These are phyloP conservation scores for Haplochromis vanheusdeni DNA, from an alignment of 2,113 vertebrate species.

Conservation along the genomic window DNA sequence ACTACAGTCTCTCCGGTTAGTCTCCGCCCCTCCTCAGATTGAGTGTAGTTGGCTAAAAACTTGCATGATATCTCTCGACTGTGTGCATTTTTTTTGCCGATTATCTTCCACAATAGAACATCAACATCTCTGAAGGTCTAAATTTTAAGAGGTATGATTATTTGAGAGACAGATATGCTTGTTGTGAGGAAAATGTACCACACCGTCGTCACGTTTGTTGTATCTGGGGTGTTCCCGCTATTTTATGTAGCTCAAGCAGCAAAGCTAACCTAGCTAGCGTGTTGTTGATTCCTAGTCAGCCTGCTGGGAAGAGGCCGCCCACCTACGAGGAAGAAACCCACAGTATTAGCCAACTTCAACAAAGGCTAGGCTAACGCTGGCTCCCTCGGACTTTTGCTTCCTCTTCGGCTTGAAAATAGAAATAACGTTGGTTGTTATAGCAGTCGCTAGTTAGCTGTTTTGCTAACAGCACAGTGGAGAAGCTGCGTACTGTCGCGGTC, in stretches of 20 bases:
- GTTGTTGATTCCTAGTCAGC: background rate
- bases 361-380: background rate
- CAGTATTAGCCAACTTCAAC: background rate
- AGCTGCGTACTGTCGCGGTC: background rate
- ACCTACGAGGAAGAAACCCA: background rate
- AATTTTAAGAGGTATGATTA: constrained; percentile 31
- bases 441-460: background rate
- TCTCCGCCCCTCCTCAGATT: constrained; percentile 66
- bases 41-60: constrained; percentile 63
- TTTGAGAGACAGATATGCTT: background rate
- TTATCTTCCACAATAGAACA: background rate
- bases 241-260: constrained; percentile 43
- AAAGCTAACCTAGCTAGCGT: constrained; percentile 21
- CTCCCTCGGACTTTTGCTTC: background rate
- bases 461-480: constrained; percentile 9
- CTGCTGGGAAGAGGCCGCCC: constrained; percentile 6
- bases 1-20: constrained; percentile 38
- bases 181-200: background rate
- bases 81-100: constrained; percentile 42
- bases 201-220: background rate
- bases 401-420: background rate
- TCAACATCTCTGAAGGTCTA: background rate
- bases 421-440: background rate
- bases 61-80: constrained; percentile 63
- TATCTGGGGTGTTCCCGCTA: constrained; percentile 57